phyloP scores from a whole-genome alignment of 2,113 vertebrate species.

The Archocentrus centrarchus region DNA sequence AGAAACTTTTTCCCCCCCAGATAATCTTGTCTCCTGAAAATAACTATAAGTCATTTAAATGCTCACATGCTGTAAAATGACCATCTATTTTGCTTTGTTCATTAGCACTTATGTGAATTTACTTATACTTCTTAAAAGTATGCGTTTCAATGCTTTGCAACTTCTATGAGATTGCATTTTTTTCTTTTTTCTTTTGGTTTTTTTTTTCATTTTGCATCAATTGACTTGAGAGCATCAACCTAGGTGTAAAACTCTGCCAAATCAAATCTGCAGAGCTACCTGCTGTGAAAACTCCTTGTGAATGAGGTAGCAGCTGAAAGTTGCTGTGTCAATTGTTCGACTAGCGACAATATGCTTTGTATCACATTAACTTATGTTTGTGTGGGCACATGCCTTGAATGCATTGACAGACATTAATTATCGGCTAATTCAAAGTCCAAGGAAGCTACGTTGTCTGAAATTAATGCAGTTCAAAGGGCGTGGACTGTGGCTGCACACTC shows the following conservation, averaged over 20 bases:
- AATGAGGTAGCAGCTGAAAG: not conserved
- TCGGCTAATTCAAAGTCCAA: not conserved
- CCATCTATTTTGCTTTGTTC: not conserved
- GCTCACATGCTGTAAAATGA: conserved; percentile 1
- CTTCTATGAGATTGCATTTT: not conserved
- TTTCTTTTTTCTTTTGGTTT: no score
- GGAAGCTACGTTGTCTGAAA: conserved; percentile 42
- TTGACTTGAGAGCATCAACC: accelerated
- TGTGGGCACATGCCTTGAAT: not conserved
- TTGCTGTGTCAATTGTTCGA: not conserved
- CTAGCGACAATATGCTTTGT: not conserved
- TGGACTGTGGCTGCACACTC: conserved; percentile 37
- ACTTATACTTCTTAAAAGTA: not conserved
- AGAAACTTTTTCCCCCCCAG: not conserved
- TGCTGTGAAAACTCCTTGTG: not conserved
- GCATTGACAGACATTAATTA: not conserved
- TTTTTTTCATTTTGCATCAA: not conserved
- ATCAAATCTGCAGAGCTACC: not conserved
- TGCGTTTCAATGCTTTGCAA: not conserved
- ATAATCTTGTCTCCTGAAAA: not conserved
- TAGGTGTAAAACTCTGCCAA: not conserved
- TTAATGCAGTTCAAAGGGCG: conserved; percentile 58
- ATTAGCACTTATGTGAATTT: not conserved
- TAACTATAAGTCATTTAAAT: conserved; percentile 31
- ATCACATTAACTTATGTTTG: not conserved